Evolutionary conservation across 2,888 invertebrate species (phyloP).

Genomic region (Crepidodera aurea): DNA sequence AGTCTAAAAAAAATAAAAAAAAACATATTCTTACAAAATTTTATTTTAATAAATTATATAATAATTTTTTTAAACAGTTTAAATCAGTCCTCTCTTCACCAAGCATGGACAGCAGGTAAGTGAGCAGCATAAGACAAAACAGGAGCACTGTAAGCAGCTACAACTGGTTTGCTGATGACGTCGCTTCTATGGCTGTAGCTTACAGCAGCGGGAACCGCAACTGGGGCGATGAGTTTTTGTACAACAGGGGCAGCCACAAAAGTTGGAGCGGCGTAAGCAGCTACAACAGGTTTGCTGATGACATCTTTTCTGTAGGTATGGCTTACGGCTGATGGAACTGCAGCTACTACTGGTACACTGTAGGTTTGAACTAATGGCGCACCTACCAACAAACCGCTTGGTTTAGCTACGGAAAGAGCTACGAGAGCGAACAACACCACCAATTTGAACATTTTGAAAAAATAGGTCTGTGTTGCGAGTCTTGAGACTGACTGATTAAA

Average conservation of each 20-base stretch:
- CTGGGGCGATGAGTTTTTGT: slow-evolving; percentile 4
- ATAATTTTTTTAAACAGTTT: background rate
- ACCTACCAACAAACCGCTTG: slow-evolving; percentile 40
- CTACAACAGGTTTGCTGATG: slow-evolving; percentile 43
- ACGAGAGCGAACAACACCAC: slow-evolving; percentile 66
- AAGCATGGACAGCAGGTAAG: slow-evolving; percentile 38
- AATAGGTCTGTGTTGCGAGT: slow-evolving; percentile 41
- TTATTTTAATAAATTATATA: no score
- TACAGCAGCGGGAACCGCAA: slow-evolving; percentile 30
- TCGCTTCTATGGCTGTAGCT: slow-evolving; percentile 44
- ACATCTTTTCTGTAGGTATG: slow-evolving; percentile 45
- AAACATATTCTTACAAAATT: no score
- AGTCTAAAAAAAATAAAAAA: no score
- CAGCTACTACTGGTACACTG: slow-evolving; percentile 23
- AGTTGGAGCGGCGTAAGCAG: slow-evolving; percentile 35
- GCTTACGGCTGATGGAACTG: slow-evolving; percentile 42
- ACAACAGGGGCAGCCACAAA: slow-evolving; percentile 8
- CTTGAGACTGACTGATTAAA: slow-evolving; percentile 33
- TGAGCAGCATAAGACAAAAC: slow-evolving; percentile 33
- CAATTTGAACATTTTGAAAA: slow-evolving; percentile 50
- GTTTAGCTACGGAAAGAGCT: slow-evolving; percentile 67
- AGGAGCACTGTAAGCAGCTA: slow-evolving; percentile 24
- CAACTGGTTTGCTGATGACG: slow-evolving; percentile 41
- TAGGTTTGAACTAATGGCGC: slow-evolving; percentile 12
- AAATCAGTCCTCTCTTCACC: slow-evolving; percentile 44